Conservation (phyloP, 2,888 invertebrate species). For the Drosophila paramelanica region DNA sequence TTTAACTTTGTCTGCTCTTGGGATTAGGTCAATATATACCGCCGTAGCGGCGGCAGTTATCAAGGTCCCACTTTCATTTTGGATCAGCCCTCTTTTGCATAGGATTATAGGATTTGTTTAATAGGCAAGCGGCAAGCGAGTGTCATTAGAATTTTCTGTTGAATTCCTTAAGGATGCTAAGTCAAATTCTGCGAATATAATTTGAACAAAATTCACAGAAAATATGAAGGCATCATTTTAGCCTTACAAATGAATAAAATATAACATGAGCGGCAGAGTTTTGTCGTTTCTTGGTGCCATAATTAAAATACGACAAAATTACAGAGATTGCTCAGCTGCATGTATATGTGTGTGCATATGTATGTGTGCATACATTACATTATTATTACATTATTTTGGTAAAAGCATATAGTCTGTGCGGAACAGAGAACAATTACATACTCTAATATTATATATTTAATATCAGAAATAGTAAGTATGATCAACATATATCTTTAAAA, state of each 20-base stretch:
- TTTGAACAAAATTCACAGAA: neutral
- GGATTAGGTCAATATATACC: neutral
- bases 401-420: too few relatives aligned
- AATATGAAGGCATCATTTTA: neutral
- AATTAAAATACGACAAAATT: constrained; percentile 14
- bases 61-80: neutral
- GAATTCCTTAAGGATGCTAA: neutral
- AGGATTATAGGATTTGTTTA: neutral
- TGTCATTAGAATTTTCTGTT: neutral
- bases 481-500: too few relatives aligned
- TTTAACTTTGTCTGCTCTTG: neutral
- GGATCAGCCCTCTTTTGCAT: neutral
- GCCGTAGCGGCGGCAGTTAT: neutral
- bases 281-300: neutral
- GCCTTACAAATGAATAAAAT: constrained; percentile 11
- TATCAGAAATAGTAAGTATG: too few relatives aligned
- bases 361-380: too few relatives aligned
- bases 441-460: too few relatives aligned
- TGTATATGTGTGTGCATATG: neutral
- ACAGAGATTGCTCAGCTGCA: neutral
- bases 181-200: neutral
- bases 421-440: too few relatives aligned
- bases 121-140: neutral
- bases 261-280: neutral
- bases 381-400: too few relatives aligned